phyloP scores from a whole-genome alignment of 1,140 invertebrate genomes.

The Phortica variegata region DNA sequence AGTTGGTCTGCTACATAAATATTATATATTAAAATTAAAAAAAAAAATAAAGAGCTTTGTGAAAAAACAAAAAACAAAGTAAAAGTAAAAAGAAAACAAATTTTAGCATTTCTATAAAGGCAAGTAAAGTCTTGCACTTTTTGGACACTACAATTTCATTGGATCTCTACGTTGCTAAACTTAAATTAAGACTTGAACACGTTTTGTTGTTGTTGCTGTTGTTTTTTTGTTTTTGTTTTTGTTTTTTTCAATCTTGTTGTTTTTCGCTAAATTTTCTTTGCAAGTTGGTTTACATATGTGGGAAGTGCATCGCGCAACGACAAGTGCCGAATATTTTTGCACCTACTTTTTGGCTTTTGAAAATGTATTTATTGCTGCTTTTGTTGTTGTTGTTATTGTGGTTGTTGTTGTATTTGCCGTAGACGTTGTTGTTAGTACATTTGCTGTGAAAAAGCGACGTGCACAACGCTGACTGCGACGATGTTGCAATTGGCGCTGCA shows the following conservation, averaged over 20 bases:
- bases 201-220: conserved; percentile 28
- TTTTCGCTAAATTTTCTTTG: neutral
- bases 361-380: conserved; percentile 5
- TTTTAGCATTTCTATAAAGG: too few species aligned
- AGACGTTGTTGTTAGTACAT: neutral
- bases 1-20: too few species aligned
- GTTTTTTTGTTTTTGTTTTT: neutral
- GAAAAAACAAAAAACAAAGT: conserved; percentile 16
- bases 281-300: neutral
- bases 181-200: conserved; percentile 40
- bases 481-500: neutral
- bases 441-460: conserved; percentile 6
- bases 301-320: neutral
- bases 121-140: too few species aligned
- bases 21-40: conserved; percentile 8
- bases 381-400: neutral
- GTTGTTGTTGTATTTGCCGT: neutral
- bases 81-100: conserved; percentile 8
- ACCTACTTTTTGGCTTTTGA: conserved; percentile 9
- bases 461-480: too few species aligned
- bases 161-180: conserved; percentile 11
- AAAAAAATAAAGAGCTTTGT: conserved; percentile 3
- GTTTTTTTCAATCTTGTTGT: neutral
- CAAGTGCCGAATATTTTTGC: neutral
- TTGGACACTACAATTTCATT: conserved; percentile 10